These are phyloP conservation scores for Rhinoderma darwinii DNA, from an alignment of 2,113 vertebrate species.

Conservation along the genomic window DNA sequence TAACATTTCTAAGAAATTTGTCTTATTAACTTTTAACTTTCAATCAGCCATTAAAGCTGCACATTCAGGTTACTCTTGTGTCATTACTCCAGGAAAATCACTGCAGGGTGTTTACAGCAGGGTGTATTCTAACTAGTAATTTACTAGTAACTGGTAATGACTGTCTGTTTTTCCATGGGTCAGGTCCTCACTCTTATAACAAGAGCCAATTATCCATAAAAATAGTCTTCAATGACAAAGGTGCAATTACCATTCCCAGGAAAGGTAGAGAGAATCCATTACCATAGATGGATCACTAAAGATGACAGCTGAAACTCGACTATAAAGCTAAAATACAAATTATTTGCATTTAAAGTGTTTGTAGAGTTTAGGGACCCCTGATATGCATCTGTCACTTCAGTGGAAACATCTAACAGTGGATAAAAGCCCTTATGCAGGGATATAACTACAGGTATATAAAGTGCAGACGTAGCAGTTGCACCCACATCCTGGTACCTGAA, in stretches of 20 bases:
- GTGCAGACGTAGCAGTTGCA: too few relatives aligned
- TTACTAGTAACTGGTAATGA: background rate
- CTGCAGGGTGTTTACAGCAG: background rate
- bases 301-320: background rate
- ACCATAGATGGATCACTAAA: background rate
- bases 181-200: background rate
- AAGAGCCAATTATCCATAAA: background rate
- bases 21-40: conserved; percentile 13
- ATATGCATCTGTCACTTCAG: too few relatives aligned
- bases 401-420: too few relatives aligned
- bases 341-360: background rate
- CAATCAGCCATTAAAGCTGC: background rate
- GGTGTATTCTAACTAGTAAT: background rate
- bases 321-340: background rate
- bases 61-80: conserved; percentile 1
- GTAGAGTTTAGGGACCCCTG: background rate
- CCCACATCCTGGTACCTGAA: too few relatives aligned
- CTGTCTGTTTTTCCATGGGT: conserved; percentile 5
- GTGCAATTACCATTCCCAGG: background rate
- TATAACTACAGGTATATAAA: too few relatives aligned
- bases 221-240: background rate
- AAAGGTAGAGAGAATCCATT: background rate
- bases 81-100: background rate
- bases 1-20: background rate
- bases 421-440: too few relatives aligned